Base-by-base conservation (phyloP, 2,888 invertebrate species). In the Xestia c-nigrum region DNA sequence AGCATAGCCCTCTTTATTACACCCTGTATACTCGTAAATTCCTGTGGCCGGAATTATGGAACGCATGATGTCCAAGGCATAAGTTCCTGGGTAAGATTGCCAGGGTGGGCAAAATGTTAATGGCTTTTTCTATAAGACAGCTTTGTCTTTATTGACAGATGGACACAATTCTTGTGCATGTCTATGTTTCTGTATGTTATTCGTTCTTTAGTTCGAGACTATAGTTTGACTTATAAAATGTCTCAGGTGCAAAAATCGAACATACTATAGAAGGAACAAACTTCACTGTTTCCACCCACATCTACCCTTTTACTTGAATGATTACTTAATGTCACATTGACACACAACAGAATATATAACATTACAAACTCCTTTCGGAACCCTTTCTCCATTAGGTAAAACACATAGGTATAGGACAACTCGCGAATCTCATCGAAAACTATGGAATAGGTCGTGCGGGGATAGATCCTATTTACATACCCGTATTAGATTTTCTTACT, bases 341-440 rank as follows among this genome's bases (percentile, higher is more conserved):
- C 52, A 57, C 43, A 64, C 31, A 43, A 64, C 64, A 43, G 16
- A 61, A 38, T 16, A 61, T 63, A 40, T 40, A 40, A 71, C 24
- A 70, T 59, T 57, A 72, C 38, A 63, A 63, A 63, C 46, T 14
- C 50, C 43, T 64, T 67, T 5, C 64, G 19, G 10, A 72, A 80
- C 55, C 83, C 66, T 82, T 74, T 80, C 73, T 84, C 59, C 63
- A 77, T 84, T 72, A 77, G 76, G 47, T 81, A 52, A 76, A 74
- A 85, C 61, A 75, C 66, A 68, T 63, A 67, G 16, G 38, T 40
- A 12, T 46, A 4, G 38, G 57, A 3, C 31, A 71, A 74, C 63
- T 81, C 59, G 43, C 16, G 69, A 69, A 76, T 63, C 47, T 72
- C 61, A 31, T 75, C 14, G 5, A 43, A 77, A 74, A 85, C 83